A percentile compares a stretch with the other conserved stretches of the same genome.
These are phyloP conservation scores for Hydrochoerus hydrochaeris DNA, from an alignment of 2,113 vertebrate species.

Conservation along the genomic window DNA sequence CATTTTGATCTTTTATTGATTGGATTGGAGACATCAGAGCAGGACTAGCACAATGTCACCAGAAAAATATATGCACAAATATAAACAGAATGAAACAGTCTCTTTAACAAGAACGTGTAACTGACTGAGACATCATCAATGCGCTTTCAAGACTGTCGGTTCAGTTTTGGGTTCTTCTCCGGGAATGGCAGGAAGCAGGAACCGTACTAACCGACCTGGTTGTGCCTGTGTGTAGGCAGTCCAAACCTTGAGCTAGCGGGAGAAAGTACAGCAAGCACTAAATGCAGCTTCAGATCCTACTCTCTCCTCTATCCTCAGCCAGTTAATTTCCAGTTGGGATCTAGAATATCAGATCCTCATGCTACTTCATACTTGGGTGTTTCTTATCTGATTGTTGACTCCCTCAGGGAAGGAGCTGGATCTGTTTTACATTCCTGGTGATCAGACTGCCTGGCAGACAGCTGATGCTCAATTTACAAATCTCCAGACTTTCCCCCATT, in stretches of 20 bases:
- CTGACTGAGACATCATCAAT: background rate
- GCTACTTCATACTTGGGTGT: background rate
- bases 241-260: background rate
- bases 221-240: background rate
- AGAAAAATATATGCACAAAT: background rate
- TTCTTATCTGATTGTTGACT: background rate
- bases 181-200: background rate
- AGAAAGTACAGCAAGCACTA: background rate
- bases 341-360: background rate
- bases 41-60: background rate
- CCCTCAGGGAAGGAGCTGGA: background rate
- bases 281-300: background rate
- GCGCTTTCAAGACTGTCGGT: background rate
- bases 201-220: background rate
- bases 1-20: slow-evolving; percentile 2
- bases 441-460: background rate
- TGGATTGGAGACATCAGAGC: background rate
- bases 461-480: background rate
- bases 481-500: background rate
- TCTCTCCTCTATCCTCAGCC: background rate
- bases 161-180: background rate
- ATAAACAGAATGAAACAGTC: slow-evolving; percentile 21
- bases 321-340: background rate
- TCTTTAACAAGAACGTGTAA: slow-evolving; percentile 4
- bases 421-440: background rate